Base-by-base conservation (phyloP, 2,113 vertebrate genomes). In the Cynocephalus volans region DNA sequence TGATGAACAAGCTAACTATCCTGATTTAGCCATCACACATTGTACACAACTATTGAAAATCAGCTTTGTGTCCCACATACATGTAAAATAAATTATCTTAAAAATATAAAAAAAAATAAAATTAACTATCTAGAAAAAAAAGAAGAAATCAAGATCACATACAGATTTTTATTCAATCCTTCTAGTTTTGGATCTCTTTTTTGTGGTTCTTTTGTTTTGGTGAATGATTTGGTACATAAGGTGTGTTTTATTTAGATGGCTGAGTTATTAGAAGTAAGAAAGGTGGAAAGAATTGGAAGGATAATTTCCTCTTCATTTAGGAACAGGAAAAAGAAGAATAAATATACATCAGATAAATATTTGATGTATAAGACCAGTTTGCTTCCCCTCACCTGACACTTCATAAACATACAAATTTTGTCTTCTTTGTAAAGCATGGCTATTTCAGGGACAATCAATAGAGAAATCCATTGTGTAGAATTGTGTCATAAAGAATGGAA, bases 301-400 rank as follows among this genome's bases (percentile, higher is more conserved):
- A 82, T 45, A 79, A 50, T 73, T 88, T 92, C 10, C 13, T 79
- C 28, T 85, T 93, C 54, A 89, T 56, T 94, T 87, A 70, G 21
- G 36, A 84, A 64, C 17, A 33, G 60, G 79, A 65, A 77, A 60
- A 45, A 73, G 24, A 81, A 69, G 13, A 73, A 52, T 21, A 70
- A n/a, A 54, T 90, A 69, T 77, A n/a, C n/a, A n/a, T n/a, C n/a
- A n/a, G n/a, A n/a, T n/a, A n/a, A n/a, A n/a, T 67, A 41, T 65
- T 83, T 70, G 28, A 24, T 69, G 75, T 33, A 7, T 21, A 65
- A 88, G 23, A 2, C 81, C 41, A 65, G 21, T 56, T 80, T 93
- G 80, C n/a, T 9, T 81, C 48, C 58, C 31, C 15, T 45, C 6
- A n/a, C 31, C 15, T 45, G 5, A n/a, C n/a, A 62, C 56, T 31